Evolutionary conservation across 1,140 invertebrate species (phyloP).

Genomic region (Euwallacea similis): DNA sequence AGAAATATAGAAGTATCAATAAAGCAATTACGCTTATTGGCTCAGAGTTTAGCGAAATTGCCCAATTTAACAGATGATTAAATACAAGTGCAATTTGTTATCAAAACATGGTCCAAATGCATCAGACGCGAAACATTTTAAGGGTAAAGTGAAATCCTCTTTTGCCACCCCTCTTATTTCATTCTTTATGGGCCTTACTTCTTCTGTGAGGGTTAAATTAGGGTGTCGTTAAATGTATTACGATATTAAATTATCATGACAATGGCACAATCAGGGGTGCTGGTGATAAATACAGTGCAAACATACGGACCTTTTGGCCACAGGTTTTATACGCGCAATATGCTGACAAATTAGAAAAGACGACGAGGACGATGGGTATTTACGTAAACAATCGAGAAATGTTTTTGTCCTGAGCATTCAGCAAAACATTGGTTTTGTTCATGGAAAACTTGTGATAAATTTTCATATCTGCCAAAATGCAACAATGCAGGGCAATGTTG

Average conservation of each 20-base stretch:
- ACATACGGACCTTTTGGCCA: slow-evolving; percentile 54
- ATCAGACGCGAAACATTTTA: slow-evolving; percentile 28
- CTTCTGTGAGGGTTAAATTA: slow-evolving; percentile 50
- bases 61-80: slow-evolving; percentile 35
- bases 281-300: slow-evolving; percentile 54
- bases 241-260: slow-evolving; percentile 57
- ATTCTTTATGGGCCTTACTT: slow-evolving; percentile 30
- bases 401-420: neutral
- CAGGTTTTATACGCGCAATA: slow-evolving; percentile 54
- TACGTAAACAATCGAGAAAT: slow-evolving; percentile 46
- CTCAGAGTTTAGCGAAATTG: slow-evolving; percentile 21
- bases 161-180: slow-evolving; percentile 33
- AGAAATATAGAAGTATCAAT: slow-evolving; percentile 5
- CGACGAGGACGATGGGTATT: slow-evolving; percentile 48
- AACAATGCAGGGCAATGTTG: no score
- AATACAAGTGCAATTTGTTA: slow-evolving; percentile 36
- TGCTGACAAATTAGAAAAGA: slow-evolving; percentile 52
- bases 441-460: no score
- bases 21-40: slow-evolving; percentile 23
- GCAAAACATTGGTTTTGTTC: no score
- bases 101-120: slow-evolving; percentile 22
- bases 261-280: slow-evolving; percentile 53
- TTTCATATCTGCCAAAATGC: no score
- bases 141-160: slow-evolving; percentile 34
- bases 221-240: slow-evolving; percentile 56